Base-by-base conservation (phyloP, 2,888 invertebrate species). In the Strigamia crassipes region DNA sequence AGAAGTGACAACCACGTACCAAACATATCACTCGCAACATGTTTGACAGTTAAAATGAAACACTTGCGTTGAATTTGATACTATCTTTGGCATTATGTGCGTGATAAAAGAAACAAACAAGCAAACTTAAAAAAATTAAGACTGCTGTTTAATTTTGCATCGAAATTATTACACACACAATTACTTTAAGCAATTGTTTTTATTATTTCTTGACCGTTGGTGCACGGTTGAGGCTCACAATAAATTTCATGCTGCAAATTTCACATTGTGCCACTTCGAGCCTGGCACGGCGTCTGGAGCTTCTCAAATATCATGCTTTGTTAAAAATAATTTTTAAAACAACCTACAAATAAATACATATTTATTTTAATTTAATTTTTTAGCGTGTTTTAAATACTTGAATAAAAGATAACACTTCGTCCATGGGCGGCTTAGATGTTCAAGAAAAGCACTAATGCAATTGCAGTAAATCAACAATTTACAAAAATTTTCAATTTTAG, bases 41-140 rank as follows among this genome's bases (percentile, higher is more conserved):
- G 85, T 61, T 78, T 83, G 10, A 78, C 83, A 31, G 84, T 85
- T 79, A 83, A 84, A 83, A 82, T 84, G 12, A 78, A 82, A 13
- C 82, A 82, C 18, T 66, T 27, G 27, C 83, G 23, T 84, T 86
- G 79, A 83, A 18, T 82, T 83, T 27, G 85, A 85, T 38, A 84
- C 8, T 38, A 6, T 38, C 6, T 38, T 10, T 38, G 38, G 38
- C 6, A 38, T 38, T 38, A 38, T 38, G 38, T 38, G 6, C 38
- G 6, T 85, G n/a, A 79, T 84, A 31, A 80, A 83, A 0, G 85
- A 85, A 51, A 31, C 86, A 38, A 94, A 94, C 87, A 94, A 94
- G 88, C 93, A 94, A 86, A 93, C 94, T 0, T 46, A 46, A 46
- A 46, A 10, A 15, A n/a, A 10, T 46, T 46, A 46, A 46, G 46